A percentile compares a stretch with the other conserved stretches of the same genome.
phyloP scores from a whole-genome alignment of 1,140 invertebrate genomes.

The Aphelenchoides fujianensis region DNA sequence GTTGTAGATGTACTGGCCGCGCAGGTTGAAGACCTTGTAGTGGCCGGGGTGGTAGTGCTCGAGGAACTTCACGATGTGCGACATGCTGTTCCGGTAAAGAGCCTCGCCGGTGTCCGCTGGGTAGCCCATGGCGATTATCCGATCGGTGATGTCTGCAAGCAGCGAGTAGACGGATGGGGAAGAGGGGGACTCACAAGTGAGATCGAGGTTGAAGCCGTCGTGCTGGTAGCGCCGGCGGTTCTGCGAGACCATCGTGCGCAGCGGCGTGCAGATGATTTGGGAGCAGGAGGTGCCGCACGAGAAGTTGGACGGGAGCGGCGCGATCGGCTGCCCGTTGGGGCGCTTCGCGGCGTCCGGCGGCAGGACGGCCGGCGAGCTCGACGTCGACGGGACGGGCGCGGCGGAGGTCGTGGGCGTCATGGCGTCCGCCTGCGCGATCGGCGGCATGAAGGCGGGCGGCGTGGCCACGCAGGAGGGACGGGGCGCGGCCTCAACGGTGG shows the following conservation, averaged over 20 bases:
- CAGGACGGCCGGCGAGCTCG: too few relatives aligned
- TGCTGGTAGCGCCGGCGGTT: constrained; percentile 43
- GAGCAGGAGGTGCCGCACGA: too few relatives aligned
- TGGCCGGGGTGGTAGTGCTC: constrained; percentile 67
- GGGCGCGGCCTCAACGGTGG: too few relatives aligned
- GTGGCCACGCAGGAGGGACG: too few relatives aligned
- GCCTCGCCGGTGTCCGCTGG: constrained; percentile 68
- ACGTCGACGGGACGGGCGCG: too few relatives aligned
- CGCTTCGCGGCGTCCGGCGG: too few relatives aligned
- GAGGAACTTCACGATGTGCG: constrained; percentile 68
- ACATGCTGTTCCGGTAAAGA: constrained; percentile 69
- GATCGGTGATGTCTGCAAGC: constrained; percentile 49
- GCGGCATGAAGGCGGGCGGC: too few relatives aligned
- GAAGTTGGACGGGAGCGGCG: too few relatives aligned
- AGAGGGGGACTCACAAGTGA: constrained; percentile 42
- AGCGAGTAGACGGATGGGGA: constrained; percentile 7
- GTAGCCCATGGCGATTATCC: constrained; percentile 64
- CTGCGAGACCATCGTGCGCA: constrained; percentile 52
- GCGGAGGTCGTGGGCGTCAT: too few relatives aligned
- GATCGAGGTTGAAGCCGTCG: constrained; percentile 52
- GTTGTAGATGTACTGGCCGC: constrained; percentile 64
- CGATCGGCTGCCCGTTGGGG: too few relatives aligned
- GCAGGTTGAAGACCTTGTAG: constrained; percentile 70
- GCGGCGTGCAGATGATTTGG: constrained; percentile 20
- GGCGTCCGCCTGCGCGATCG: too few relatives aligned